A percentile compares a stretch with the other conserved stretches of the same genome.
Evolutionary conservation across 1,140 invertebrate species (phyloP).

Genomic region (Planococcus citri): DNA sequence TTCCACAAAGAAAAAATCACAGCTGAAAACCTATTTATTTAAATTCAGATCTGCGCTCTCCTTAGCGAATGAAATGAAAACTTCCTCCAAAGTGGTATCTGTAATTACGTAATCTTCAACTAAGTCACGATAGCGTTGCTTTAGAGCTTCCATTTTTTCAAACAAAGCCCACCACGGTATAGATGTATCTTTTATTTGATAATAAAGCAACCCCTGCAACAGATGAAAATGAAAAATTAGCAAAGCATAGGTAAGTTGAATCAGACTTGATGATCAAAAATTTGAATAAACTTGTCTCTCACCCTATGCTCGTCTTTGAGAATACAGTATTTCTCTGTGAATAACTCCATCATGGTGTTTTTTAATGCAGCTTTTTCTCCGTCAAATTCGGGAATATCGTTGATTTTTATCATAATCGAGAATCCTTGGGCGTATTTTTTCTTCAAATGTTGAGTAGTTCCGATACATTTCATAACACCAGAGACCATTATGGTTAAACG

Average conservation of each 20-base stretch:
- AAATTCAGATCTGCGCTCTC: constrained; percentile 15
- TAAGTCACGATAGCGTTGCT: constrained; percentile 32
- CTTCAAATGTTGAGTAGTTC: constrained; percentile 38
- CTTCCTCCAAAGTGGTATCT: constrained; percentile 51
- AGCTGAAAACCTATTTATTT: not conserved
- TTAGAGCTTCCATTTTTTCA: constrained; percentile 39
- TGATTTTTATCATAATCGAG: constrained; percentile 35
- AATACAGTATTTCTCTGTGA: constrained; percentile 8
- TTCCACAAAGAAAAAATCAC: not conserved
- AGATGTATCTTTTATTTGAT: constrained; percentile 36
- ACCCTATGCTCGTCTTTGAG: constrained; percentile 29
- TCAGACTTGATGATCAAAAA: too few species aligned
- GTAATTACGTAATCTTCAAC: constrained; percentile 47
- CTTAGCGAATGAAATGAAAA: constrained; percentile 36
- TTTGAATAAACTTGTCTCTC: too few species aligned
- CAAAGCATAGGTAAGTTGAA: too few species aligned
- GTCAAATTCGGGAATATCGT: not conserved
- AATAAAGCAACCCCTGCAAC: constrained; percentile 43
- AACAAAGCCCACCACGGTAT: constrained; percentile 41
- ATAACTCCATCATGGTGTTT: constrained; percentile 19
- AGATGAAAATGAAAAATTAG: not conserved
- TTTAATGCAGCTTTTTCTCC: constrained; percentile 17
- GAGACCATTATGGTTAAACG: constrained; percentile 77
- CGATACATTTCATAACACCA: constrained; percentile 44
- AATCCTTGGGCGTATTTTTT: constrained; percentile 37